These are phyloP conservation scores for Phoenicopterus ruber DNA, from an alignment of 2,113 vertebrate species.

Conservation along the genomic window DNA sequence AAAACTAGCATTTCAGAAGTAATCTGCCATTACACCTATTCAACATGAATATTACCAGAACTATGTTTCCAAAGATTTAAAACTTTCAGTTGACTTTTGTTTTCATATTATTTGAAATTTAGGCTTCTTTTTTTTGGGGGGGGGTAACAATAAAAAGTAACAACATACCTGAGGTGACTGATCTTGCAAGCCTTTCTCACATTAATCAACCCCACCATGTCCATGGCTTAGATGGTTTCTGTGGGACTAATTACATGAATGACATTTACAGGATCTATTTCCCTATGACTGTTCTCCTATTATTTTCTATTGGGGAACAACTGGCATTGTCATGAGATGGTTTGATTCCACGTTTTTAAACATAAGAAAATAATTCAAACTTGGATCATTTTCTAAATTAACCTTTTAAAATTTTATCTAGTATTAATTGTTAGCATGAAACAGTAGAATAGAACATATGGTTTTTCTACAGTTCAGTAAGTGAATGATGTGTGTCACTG, in stretches of 20 bases:
- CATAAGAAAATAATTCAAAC: background rate
- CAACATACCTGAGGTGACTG: background rate
- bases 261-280: background rate
- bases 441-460: background rate
- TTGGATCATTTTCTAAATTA: background rate
- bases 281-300: background rate
- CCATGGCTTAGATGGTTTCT: background rate
- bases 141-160: background rate
- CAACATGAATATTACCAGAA: background rate
- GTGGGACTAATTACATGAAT: background rate
- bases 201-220: background rate
- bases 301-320: background rate
- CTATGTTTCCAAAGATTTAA: background rate
- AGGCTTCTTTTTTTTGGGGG: background rate
- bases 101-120: background rate
- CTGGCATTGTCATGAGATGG: background rate
- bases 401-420: background rate
- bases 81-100: background rate
- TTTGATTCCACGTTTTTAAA: background rate
- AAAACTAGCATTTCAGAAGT: background rate
- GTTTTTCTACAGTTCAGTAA: background rate
- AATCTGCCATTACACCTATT: background rate
- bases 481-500: background rate
- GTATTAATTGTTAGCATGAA: background rate
- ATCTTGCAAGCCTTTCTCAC: background rate